These are phyloP conservation scores for Notechis scutatus DNA, from an alignment of 2,113 vertebrate genomes.

Conservation along the genomic window DNA sequence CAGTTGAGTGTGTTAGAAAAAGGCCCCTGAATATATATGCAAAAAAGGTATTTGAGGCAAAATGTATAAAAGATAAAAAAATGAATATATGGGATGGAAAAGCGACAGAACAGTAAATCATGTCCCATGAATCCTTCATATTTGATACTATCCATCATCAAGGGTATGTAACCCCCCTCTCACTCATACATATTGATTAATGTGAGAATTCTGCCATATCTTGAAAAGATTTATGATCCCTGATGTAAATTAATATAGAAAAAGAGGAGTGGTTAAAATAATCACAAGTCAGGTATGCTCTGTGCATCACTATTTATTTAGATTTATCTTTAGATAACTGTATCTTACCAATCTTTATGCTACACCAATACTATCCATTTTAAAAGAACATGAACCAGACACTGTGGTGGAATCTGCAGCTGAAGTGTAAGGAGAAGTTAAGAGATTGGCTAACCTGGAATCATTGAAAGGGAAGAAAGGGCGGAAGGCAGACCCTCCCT, in stretches of 20 bases:
- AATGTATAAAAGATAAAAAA: not conserved
- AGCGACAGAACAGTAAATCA: not conserved
- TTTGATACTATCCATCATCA: not conserved
- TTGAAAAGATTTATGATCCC: not conserved
- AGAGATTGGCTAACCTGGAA: not conserved
- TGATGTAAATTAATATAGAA: not conserved
- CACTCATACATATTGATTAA: not conserved
- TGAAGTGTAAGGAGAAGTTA: not conserved
- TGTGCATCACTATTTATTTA: not conserved
- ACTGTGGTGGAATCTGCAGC: not conserved
- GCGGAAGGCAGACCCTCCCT: not conserved
- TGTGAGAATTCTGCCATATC: not conserved
- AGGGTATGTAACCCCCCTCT: not conserved
- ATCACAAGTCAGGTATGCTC: not conserved
- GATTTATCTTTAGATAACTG: not conserved
- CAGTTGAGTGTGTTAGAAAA: not conserved
- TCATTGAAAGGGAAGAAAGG: not conserved
- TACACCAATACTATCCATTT: not conserved
- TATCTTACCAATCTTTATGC: not conserved
- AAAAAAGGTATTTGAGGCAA: not conserved
- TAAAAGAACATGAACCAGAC: not conserved
- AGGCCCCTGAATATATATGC: not conserved
- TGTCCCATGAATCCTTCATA: not conserved
- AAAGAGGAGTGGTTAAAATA: not conserved
- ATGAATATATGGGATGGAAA: not conserved